Conservation (phyloP, 2,113 vertebrate species). For the Silurus asotus region DNA sequence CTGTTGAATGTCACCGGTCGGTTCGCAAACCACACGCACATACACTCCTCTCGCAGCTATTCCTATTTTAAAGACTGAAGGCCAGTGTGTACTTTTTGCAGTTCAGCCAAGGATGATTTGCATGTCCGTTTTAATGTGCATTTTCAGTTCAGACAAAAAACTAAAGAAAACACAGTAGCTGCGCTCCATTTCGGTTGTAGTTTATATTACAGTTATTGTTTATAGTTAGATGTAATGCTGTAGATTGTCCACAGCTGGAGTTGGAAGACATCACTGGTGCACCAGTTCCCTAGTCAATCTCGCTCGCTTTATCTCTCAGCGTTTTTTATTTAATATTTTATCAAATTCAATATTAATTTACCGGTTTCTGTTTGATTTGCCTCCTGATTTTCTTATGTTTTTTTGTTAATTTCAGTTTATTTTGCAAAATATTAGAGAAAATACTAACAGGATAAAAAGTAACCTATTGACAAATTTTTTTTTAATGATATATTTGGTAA, state of each 20-base stretch:
- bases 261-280: neutral
- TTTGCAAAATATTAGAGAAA: neutral
- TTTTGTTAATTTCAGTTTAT: neutral
- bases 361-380: neutral
- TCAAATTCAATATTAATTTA: neutral
- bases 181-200: neutral
- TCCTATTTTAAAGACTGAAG: conserved; percentile 37
- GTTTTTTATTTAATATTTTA: neutral
- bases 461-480: neutral
- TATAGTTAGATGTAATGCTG: neutral
- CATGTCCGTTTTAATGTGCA: conserved; percentile 68
- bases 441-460: neutral
- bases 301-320: neutral
- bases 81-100: conserved; percentile 12
- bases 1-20: conserved; percentile 44
- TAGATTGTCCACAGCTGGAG: neutral
- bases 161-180: conserved; percentile 68
- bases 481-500: neutral
- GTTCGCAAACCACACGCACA: conserved; percentile 44
- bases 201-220: neutral
- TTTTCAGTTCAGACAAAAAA: conserved; percentile 68
- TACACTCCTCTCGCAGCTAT: conserved; percentile 5
- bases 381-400: neutral
- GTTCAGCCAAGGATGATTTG: conserved; percentile 64
- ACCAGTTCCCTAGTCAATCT: neutral